A percentile compares a stretch with the other conserved stretches of the same genome.
Evolutionary conservation across 2,888 invertebrate genomes (phyloP).

Genomic region (Apotomis turbidana): DNA sequence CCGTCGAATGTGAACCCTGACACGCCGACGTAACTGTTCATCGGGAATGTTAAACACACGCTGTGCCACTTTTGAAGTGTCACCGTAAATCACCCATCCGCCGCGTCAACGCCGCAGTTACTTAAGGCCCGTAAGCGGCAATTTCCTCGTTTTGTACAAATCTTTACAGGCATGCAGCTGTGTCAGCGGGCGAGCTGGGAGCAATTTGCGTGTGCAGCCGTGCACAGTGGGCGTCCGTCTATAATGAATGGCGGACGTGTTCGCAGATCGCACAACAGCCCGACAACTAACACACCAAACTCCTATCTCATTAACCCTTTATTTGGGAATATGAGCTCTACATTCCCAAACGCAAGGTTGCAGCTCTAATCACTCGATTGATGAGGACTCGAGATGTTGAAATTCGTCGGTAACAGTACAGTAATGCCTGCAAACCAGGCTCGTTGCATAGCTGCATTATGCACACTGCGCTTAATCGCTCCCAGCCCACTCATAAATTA

Average conservation of each 20-base stretch:
- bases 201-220: conserved; percentile 78
- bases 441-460: conserved; percentile 45
- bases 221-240: conserved; percentile 75
- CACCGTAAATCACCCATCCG: conserved; percentile 35
- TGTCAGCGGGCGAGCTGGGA: conserved; percentile 69
- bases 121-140: conserved; percentile 52
- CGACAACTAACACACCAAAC: conserved; percentile 49
- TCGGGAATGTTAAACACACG: conserved; percentile 27
- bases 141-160: conserved; percentile 65
- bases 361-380: not conserved
- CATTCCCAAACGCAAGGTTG: not conserved
- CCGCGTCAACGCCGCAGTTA: conserved; percentile 37
- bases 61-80: conserved; percentile 29
- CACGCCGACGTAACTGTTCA: conserved; percentile 20
- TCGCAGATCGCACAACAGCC: conserved; percentile 62
- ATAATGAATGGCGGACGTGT: conserved; percentile 71
- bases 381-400: conserved; percentile 3
- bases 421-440: conserved; percentile 41
- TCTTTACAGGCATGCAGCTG: conserved; percentile 62
- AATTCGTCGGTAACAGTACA: conserved; percentile 21
- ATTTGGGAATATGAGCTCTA: conserved; percentile 11
- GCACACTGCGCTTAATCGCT: conserved; percentile 55
- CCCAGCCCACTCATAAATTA: conserved; percentile 52
- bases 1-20: conserved; percentile 19
- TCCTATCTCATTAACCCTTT: conserved; percentile 25